Evolutionary conservation across 2,797 vertebrate species (phyloP), one percentile per base, ranked within the genome.

Genomic region (Sylvia borin): DNA sequence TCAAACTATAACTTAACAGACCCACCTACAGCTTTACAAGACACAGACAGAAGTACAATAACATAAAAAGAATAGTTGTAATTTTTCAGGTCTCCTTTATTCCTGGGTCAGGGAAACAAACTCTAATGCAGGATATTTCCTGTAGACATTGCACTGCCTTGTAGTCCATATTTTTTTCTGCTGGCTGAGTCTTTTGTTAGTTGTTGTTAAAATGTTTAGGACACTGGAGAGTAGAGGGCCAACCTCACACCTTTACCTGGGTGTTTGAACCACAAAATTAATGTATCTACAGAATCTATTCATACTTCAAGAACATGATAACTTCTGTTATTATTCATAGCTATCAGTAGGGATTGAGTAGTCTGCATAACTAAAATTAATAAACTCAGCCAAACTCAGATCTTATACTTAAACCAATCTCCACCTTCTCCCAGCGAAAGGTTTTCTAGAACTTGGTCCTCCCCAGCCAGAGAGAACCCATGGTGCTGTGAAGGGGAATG

Each of bases 171-270:
- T 25, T 58, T 55, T 90, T 79, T 95, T 61, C 74, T 83, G 61
- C 70, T 81, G 42, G 40, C 90, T 42, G 26, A 34, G 45, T 66
- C 34, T 92, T 64, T 88, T 82, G 22, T 67, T 31, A 5, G 3
- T 72, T 93, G 43, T 88, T 93, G 84, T 62, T 94, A 82, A 85
- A 90, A 91, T 54, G 19, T 73, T 91, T 66, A 80, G 65, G 66
- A 64, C 42, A 61, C 20, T n/a, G 58, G 53, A 74, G 66, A 81
- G 29, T 36, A 75, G 66, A 94, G 34, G 48, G 68, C 16, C 67
- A 84, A 94, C 53, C 53, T 26, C 64, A 70, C 47, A 66, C 36
- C 64, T 93, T 92, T 90, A 40, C 29, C 77, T 61, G 54, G 17
- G 65, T 92, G 55, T 88, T 75, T 68, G 72, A 85, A 84, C 86